Base-by-base conservation (phyloP, 2,113 vertebrate species). In the Dipodomys ordii region DNA sequence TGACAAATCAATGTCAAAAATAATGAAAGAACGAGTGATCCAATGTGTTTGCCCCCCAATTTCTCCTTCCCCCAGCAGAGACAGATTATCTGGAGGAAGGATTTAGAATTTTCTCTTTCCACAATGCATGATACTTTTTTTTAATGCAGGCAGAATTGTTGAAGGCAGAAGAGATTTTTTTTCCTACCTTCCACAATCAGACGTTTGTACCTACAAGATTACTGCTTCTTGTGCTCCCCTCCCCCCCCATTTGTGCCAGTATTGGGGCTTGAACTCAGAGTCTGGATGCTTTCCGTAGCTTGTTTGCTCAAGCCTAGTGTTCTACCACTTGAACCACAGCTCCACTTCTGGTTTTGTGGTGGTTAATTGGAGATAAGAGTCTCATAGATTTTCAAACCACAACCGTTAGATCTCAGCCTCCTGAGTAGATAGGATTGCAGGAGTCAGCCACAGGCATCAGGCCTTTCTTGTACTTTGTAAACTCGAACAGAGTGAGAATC, bases 1-100 rank as follows among this genome's bases (percentile, higher is more conserved):
- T 97, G 98, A 98, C 98, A 98, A 98, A 98, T 98, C 98, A 98
- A 98, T 98, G 98, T 98, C 98, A 98, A 98, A 98, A 98, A 98
- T 98, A 98, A 98, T 98, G 97, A 97, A 98, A 97, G 94, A 95
- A 97, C 96, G 97, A 97, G 97, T 92, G 95, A 97, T 97, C 97
- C 97, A 97, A 95, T 97, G 96, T 96, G 96, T 96, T 97, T 97
- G 95, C 32, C 78, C 76, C 96, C 57, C 96, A 96, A 85, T 97
- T 93, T 97, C 97, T 87, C 87, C 93, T 94, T 97, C 96, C 97
- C 97, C 94, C 92, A 96, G 96, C 96, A 95, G 93, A 96, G 93
- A 95, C 96, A 94, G 95, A 98, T 94, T 95, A 96, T 86, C 94
- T 92, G 94, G 84, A 97, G 90, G 92, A 90, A 86, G 93, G 81